These are phyloP conservation scores for Phymatocera aterrima DNA, from an alignment of 2,888 invertebrate genomes.

Conservation along the genomic window DNA sequence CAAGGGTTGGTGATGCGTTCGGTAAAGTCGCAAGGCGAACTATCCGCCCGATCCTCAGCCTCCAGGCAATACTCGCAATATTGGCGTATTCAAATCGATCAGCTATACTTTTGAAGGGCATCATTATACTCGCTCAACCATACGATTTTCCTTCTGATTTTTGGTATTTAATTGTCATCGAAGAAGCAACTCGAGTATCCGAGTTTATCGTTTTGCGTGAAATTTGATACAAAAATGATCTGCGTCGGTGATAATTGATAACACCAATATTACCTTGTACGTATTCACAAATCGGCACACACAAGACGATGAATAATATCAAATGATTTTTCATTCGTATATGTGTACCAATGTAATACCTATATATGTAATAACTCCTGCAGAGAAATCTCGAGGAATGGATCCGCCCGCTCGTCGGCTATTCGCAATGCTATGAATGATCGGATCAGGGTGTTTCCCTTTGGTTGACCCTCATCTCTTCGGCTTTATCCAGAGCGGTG, in stretches of 20 bases:
- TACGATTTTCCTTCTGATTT: too few species aligned
- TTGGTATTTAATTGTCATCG: too few species aligned
- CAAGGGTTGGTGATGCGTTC: constrained; percentile 8
- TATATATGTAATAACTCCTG: too few species aligned
- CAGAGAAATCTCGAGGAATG: not conserved
- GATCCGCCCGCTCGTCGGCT: not conserved
- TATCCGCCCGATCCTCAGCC: constrained; percentile 19
- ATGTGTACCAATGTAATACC: not conserved
- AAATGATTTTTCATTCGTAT: not conserved
- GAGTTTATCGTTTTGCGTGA: too few species aligned
- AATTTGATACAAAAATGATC: too few species aligned
- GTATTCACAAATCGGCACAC: too few species aligned
- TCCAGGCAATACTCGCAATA: not conserved
- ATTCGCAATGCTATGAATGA: constrained; percentile 46
- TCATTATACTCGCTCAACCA: too few species aligned
- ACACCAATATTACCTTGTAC: too few species aligned
- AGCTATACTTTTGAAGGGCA: too few species aligned
- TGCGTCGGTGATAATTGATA: too few species aligned
- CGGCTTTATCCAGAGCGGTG: constrained; percentile 52
- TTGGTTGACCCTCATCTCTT: constrained; percentile 42
- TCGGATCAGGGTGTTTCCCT: constrained; percentile 55
- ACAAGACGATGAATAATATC: not conserved
- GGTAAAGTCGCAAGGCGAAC: constrained; percentile 8
- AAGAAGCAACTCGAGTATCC: too few species aligned
- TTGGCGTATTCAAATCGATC: too few species aligned